Base-by-base conservation (phyloP, 30 jellyfish, hydroid and myxozoan genomes). In the Aurelia coerulea region DNA sequence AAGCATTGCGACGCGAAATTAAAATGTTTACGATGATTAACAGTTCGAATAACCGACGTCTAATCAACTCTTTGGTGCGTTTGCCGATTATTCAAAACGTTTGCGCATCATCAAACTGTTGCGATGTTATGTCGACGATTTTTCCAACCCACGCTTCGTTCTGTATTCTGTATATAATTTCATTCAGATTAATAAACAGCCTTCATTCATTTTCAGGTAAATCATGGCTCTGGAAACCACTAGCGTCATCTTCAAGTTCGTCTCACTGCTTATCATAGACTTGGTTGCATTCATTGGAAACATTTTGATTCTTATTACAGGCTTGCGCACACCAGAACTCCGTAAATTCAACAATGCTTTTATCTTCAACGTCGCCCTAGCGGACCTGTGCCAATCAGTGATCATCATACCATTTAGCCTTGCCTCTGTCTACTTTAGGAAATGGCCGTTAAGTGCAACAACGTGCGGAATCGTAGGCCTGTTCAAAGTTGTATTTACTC, bases 321-420 rank as follows among this genome's bases (percentile, higher is more conserved):
- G 98, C 19, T 18, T 92, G 66, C 81, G 83, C 34, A 42, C 80
- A 41, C 39, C 73, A 56, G 87, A 81, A 34, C 80, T 92, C 29
- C 76, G 95, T 53, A 86, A 86, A 46, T 83, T 49, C 77, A 87
- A 89, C 68, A 92, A 92, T 37, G 89, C 76, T 1, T 92, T 92
- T 79, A 86, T 92, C 7, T 92, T 85, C 95, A 92, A 86, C 72
- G 82, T 86, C 84, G 98, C 98, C 52, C 4, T 68, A 17, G 98
- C 98, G 0, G 98, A 92, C 65, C 75, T 92, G 1, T 62, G 72
- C 29, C 98, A 92, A 68, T 86, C 95, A 1, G 56, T 81, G 51
- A 17, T 92, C 12, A 81, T 92, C 73, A 92, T 92, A 88, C 95
- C 98, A 18, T 42, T 93, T 41, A 80, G 89, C n/a, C 86, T 87